These are phyloP conservation scores for Charina bottae DNA, from an alignment of 2,113 vertebrate species.

Conservation along the genomic window DNA sequence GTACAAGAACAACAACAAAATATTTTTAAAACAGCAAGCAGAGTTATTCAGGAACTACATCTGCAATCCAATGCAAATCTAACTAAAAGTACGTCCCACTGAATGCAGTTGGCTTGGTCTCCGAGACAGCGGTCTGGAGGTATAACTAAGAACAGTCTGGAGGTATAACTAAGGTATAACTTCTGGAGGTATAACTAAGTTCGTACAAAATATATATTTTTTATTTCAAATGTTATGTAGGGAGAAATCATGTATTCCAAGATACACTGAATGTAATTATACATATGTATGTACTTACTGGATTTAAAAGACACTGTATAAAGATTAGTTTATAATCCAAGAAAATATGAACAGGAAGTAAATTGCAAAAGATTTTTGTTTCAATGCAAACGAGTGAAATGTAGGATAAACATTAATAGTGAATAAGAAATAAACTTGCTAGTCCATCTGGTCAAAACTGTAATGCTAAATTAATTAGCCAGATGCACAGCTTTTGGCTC, in stretches of 20 bases:
- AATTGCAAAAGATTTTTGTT: slow-evolving; percentile 24
- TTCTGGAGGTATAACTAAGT: neutral
- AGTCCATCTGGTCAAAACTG: slow-evolving; percentile 77
- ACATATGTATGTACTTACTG: neutral
- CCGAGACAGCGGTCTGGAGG: neutral
- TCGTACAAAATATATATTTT: neutral
- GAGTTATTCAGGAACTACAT: neutral
- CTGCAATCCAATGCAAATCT: neutral
- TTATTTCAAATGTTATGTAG: neutral
- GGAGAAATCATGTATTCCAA: neutral
- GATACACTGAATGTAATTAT: neutral
- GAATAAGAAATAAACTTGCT: slow-evolving; percentile 68
- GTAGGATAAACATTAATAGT: slow-evolving; percentile 57
- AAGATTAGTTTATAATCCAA: neutral
- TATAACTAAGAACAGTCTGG: too few species aligned
- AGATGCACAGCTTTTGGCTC: slow-evolving; percentile 71
- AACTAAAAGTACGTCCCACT: neutral
- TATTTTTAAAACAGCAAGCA: neutral
- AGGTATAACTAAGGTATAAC: too few species aligned
- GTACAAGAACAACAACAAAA: neutral
- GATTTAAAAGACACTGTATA: neutral
- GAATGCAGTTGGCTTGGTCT: neutral
- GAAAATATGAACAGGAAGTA: slow-evolving; percentile 14
- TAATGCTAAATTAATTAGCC: slow-evolving; percentile 68
- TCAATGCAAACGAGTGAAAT: slow-evolving; percentile 44